Evolutionary conservation across 2,888 invertebrate genomes (phyloP), one percentile per base, ranked within the genome.

Genomic region (Hyposoter didymator): DNA sequence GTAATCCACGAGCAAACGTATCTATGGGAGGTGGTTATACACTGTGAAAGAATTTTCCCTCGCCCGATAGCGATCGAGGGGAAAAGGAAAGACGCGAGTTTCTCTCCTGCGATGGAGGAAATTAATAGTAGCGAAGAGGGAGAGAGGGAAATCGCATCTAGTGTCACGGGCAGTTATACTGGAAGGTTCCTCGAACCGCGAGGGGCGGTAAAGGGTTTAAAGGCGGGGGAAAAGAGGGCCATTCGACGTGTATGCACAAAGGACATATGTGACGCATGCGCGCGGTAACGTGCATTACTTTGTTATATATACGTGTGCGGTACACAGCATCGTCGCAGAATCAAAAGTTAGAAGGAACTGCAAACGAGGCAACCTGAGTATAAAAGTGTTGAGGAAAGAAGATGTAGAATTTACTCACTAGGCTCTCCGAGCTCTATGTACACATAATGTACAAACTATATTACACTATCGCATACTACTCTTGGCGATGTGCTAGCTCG

Each of bases 191-290:
- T 74, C 59, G n/a, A 66, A 73, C 64, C 59, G 59, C 49, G 59
- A 69, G 67, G 43, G 64, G 17, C 28, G 45, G 10, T 43, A 12
- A 69, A 59, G 64, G 73, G 67, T 67, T 62, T 47, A 64, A 45
- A 76, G 62, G 74, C 45, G 22, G 78, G 47, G 43, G 72, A 69
- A 82, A 59, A 19, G 72, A 35, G 52, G 35, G 12, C 47, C n/a
- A 35, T 47, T 73, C 14, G 49, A 19, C 59, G 28, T 14, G 6
- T 59, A 73, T 10, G 69, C 69, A 39, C 43, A 45, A 32, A 62
- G 8, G 5, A 67, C 43, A 72, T 55, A 39, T 43, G 62, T 66
- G 79, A 88, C 87, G 88, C 88, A 89, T 87, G 88, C 87, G 87
- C 87, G 87, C 85, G 82, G 75, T 82, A 87, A 22, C 59, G 19